phyloP scores from a whole-genome alignment of 1,140 invertebrate species.

The Drusus annulatus region DNA sequence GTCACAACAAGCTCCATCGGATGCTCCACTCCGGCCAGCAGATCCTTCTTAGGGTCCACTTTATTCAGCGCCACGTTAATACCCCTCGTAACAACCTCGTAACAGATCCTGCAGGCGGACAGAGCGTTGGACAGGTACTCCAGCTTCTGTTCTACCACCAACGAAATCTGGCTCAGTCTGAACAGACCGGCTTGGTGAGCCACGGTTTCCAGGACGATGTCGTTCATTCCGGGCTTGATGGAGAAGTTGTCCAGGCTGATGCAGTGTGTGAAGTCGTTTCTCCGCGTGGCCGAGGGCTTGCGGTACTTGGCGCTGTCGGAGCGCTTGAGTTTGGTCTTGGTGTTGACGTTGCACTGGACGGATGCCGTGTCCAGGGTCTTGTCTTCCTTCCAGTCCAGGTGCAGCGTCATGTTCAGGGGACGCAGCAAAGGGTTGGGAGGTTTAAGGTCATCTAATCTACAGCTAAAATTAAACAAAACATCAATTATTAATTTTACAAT shows the following conservation, averaged over 20 bases:
- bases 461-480: constrained; percentile 60
- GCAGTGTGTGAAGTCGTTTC: constrained; percentile 77
- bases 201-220: constrained; percentile 75
- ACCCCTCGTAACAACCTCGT: constrained; percentile 67
- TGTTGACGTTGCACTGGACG: constrained; percentile 73
- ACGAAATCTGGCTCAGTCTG: constrained; percentile 74
- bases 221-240: constrained; percentile 81
- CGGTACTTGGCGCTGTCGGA: constrained; percentile 75
- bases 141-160: constrained; percentile 74
- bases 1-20: constrained; percentile 78
- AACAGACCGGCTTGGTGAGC: constrained; percentile 75
- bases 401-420: constrained; percentile 78
- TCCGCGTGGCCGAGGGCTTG: constrained; percentile 69
- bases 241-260: constrained; percentile 72
- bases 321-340: constrained; percentile 72
- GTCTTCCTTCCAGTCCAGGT: constrained; percentile 86
- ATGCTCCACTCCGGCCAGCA: constrained; percentile 81
- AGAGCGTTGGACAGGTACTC: constrained; percentile 76
- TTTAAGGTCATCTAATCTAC: constrained; percentile 75
- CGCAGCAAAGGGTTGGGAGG: constrained; percentile 72
- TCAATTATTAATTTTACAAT: background rate
- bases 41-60: constrained; percentile 74
- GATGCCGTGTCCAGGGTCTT: constrained; percentile 79
- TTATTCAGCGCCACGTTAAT: constrained; percentile 69
- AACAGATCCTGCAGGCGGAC: constrained; percentile 64